Evolutionary conservation across 2,797 vertebrate species (phyloP), one percentile per base, ranked within the genome.

Genomic region (Gambelia wislizenii): DNA sequence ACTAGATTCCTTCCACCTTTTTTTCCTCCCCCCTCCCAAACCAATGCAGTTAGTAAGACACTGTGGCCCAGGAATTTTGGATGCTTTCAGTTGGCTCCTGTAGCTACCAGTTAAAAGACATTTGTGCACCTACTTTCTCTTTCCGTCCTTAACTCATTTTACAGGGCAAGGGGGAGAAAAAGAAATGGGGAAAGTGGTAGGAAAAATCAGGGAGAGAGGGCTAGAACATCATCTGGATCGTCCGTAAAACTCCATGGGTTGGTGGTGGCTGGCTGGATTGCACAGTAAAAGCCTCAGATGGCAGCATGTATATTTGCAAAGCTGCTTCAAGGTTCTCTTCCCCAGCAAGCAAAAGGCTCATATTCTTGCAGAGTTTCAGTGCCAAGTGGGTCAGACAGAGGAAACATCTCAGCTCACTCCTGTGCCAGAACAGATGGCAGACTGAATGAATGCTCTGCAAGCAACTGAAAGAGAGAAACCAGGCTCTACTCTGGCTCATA

Each of bases 351-450:
- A 4, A 83, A 54, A 95, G 91, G 72, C 84, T 64, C 83, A 89
- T 88, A 93, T 92, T 92, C 91, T 95, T 94, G 91, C 92, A 91
- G 79, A 27, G 86, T 59, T 92, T 30, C 33, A 67, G 83, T 83
- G 95, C 96, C 95, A 96, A 95, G 91, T 94, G 94, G 95, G 96
- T 96, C 96, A 96, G 94, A 93, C 93, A 79, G 92, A 95, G 94
- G 93, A 95, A 96, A 95, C 89, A 94, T 92, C 89, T 94, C 92
- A 92, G 92, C 88, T 91, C 59, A 84, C 92, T 93, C 93, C 80
- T 92, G 93, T 94, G 88, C 84, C 89, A 0, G 93, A 96, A 92
- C 93, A 95, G 95, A 96, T 94, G 94, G 89, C 20, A 90, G 91
- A 95, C 44, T 22, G 87, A 92, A 0, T 92, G 93, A 94, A 33